Percentiles rank a stretch among this genome's conserved stretches.
Conservation (phyloP, 2,888 invertebrate species). For the Choreutis nemorana region DNA sequence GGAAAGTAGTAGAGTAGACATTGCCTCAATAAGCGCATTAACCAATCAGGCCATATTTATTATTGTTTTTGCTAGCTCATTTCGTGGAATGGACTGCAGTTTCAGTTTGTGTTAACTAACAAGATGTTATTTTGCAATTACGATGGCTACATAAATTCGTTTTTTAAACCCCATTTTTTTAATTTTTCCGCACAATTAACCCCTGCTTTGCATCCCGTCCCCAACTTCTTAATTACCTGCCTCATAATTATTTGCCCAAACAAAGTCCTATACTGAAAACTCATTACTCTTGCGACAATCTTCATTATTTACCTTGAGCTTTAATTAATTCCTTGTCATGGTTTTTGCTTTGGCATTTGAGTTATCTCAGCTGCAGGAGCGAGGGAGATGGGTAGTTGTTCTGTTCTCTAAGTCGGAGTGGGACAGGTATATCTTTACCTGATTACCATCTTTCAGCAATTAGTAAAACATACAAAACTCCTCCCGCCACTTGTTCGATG, state of each 20-base stretch:
- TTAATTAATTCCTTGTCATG: slow-evolving; percentile 68
- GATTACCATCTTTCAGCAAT: slow-evolving; percentile 70
- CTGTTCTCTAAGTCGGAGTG: slow-evolving; percentile 15
- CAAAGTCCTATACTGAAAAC: slow-evolving; percentile 39
- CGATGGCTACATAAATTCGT: too few species aligned
- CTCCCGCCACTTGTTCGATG: slow-evolving; percentile 65
- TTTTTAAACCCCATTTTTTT: too few species aligned
- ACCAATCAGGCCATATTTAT: too few species aligned
- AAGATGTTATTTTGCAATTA: too few species aligned
- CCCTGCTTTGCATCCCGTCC: slow-evolving; percentile 28
- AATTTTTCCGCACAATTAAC: slow-evolving; percentile 40
- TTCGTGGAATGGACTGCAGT: too few species aligned
- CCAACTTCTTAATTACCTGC: slow-evolving; percentile 57
- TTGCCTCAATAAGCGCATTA: too few species aligned
- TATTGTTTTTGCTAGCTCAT: too few species aligned
- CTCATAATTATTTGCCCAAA: slow-evolving; percentile 47
- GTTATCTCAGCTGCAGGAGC: slow-evolving; percentile 37
- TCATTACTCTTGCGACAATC: slow-evolving; percentile 61
- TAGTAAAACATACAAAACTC: slow-evolving; percentile 72
- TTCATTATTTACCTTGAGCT: slow-evolving; percentile 65
- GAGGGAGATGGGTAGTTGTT: slow-evolving; percentile 22
- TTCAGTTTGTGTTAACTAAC: too few species aligned
- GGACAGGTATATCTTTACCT: slow-evolving; percentile 40
- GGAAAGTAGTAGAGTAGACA: too few species aligned
- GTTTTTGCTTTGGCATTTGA: slow-evolving; percentile 64